Evolutionary conservation across 2,888 invertebrate species (phyloP), one percentile per base, ranked within the genome.

Genomic region (Lochmaea crataegi): DNA sequence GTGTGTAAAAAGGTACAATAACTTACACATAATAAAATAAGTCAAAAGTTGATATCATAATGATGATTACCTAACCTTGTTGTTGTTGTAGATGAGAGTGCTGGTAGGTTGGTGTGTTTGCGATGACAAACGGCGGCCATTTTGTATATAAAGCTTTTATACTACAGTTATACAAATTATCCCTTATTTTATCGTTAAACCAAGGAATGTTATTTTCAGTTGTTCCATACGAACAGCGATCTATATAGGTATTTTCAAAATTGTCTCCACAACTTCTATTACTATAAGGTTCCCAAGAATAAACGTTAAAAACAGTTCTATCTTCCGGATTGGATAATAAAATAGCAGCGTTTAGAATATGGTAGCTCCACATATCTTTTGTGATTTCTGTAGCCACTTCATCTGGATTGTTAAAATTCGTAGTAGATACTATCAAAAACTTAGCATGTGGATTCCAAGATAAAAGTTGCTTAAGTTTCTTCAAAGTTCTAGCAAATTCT

Each of bases 111-210:
- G 65, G 63, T 22, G 71, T 65, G 11, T 73, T 68, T 42, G 80
- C 72, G 7, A 83, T 78, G 4, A 84, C 81, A 72, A 80, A 86
- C 1, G 87, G 87, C 10, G 83, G 83, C 78, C 82, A 84, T 38
- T 82, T 73, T 4, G 83, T 78, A n/a, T 84, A 84, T 18, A 82
- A 64, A 5, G 84, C 82, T 71, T 78, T 81, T 5, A 86, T 72
- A 7, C 78, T 69, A 73, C 86, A 87, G 32, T 81, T 81, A 53
- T 82, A 80, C 38, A 86, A 77, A 61, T 83, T 78, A 1, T 75
- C 76, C 0, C 83, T 83, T 18, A 84, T 79, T 72, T 84, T 85
- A 14, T 70, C 68, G 11, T 64, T 60, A 56, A 74, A 80, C 80
- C 80, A 80, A 2, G 51, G 45, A 9, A 42, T 48, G 22, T 77